phyloP scores from a whole-genome alignment of 2,113 vertebrate species.

The Otus sunia region DNA sequence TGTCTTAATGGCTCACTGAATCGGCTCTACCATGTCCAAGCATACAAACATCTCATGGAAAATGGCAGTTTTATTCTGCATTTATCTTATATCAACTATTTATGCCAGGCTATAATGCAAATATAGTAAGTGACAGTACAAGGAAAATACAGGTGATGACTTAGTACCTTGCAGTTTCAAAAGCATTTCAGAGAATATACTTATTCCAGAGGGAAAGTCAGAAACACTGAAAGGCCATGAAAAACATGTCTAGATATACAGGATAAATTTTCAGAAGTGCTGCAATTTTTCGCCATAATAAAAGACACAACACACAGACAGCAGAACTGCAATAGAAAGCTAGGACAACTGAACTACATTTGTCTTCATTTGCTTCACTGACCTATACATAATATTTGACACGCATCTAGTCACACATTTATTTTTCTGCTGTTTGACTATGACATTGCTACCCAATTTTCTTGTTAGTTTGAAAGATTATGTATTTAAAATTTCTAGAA shows the following conservation, averaged over 20 bases:
- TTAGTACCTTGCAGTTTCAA: not conserved
- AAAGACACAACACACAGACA: not conserved
- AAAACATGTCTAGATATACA: not conserved
- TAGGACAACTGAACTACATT: constrained; percentile 31
- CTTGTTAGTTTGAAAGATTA: not conserved
- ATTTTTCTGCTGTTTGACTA: not conserved
- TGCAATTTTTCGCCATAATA: constrained; percentile 45
- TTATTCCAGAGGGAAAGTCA: not conserved
- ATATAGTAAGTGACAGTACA: not conserved
- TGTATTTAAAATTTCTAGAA: not conserved
- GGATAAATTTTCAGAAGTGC: not conserved
- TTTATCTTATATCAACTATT: not conserved
- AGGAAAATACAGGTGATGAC: not conserved
- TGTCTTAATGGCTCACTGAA: not conserved
- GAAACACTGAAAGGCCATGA: not conserved
- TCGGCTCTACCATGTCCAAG: not conserved
- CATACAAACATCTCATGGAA: not conserved
- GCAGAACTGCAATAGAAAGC: not conserved
- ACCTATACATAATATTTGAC: constrained; percentile 28
- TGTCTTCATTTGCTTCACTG: constrained; percentile 58
- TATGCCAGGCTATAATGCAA: not conserved
- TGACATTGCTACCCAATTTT: not conserved
- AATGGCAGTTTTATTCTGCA: not conserved
- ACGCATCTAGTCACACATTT: constrained; percentile 10
- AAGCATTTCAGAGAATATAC: not conserved